These are phyloP conservation scores for Trachymyrmex cornetzi DNA, from an alignment of 1,140 invertebrate species.

Conservation along the genomic window DNA sequence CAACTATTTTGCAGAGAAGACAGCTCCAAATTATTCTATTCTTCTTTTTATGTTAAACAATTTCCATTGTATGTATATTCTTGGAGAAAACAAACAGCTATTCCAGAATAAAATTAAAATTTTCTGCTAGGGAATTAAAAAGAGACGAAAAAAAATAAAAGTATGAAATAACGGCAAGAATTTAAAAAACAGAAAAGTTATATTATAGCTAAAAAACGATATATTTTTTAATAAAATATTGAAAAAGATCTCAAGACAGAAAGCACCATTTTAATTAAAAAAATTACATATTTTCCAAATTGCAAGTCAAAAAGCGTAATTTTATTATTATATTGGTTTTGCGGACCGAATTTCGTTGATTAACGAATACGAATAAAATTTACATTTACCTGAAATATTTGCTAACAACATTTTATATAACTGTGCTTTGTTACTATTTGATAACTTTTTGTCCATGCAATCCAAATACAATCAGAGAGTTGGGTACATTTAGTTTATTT, in stretches of 20 bases:
- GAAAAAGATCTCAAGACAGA: not conserved
- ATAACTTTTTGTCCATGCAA: slow-evolving; percentile 44
- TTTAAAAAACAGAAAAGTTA: slow-evolving; percentile 29
- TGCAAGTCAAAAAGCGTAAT: slow-evolving; percentile 35
- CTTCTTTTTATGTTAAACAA: not conserved
- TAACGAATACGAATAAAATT: slow-evolving; percentile 36
- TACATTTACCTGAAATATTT: slow-evolving; percentile 50
- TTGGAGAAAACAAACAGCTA: not conserved
- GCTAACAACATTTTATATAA: slow-evolving; percentile 44
- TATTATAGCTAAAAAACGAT: not conserved
- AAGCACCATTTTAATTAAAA: slow-evolving; percentile 25
- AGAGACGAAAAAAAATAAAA: slow-evolving; percentile 4
- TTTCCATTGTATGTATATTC: slow-evolving; percentile 1
- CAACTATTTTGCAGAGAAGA: too few species aligned
- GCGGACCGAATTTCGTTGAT: slow-evolving; percentile 29
- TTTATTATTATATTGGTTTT: slow-evolving; percentile 47
- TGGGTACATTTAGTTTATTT: slow-evolving; percentile 37
- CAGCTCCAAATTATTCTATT: not conserved
- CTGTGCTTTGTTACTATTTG: slow-evolving; percentile 54
- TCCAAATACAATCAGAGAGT: slow-evolving; percentile 39
- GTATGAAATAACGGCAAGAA: slow-evolving; percentile 13
- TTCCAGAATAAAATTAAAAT: slow-evolving; percentile 16
- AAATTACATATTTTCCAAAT: slow-evolving; percentile 28
- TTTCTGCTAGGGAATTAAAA: slow-evolving; percentile 13
- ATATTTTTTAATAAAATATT: slow-evolving; percentile 36